Conservation (phyloP, 2,888 invertebrate genomes). For the Cyrtodaria siliqua region DNA sequence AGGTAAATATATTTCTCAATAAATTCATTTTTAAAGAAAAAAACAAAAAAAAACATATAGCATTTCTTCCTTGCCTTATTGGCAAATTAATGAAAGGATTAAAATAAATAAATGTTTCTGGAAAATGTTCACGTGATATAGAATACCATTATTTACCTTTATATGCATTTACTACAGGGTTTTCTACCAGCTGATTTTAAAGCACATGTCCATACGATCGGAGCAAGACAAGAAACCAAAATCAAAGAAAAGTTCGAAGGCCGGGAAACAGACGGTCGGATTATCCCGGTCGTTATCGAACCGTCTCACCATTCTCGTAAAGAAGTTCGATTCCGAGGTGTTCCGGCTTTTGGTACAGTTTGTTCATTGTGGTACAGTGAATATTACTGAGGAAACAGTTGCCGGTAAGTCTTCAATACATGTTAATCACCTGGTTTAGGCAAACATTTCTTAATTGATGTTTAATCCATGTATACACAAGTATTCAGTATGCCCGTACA, state of each 20-base stretch:
- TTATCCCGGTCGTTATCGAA: conserved; percentile 3
- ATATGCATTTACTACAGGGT: conserved; percentile 59
- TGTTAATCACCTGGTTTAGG: too few relatives aligned
- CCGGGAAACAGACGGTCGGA: background rate
- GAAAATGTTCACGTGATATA: too few relatives aligned
- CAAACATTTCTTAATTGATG: too few relatives aligned
- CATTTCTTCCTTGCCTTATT: too few relatives aligned
- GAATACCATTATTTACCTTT: too few relatives aligned
- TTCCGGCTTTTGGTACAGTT: conserved; percentile 50
- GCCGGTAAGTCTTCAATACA: conserved; percentile 44
- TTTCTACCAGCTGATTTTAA: conserved; percentile 58
- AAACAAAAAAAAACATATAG: too few relatives aligned
- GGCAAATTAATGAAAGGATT: too few relatives aligned
- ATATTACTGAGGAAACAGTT: conserved; percentile 35
- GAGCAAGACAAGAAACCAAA: background rate
- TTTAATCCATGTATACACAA: too few relatives aligned
- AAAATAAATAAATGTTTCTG: too few relatives aligned
- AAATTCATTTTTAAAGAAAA: too few relatives aligned
- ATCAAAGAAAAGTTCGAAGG: conserved; percentile 18
- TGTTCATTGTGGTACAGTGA: conserved; percentile 40
- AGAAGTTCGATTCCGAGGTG: conserved; percentile 50
- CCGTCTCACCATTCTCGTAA: conserved; percentile 37
- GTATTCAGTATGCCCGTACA: too few relatives aligned
- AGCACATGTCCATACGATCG: conserved; percentile 22
- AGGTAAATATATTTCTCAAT: too few relatives aligned